Base-by-base conservation (phyloP, 2,113 vertebrate genomes). In the Oophaga pumilio region DNA sequence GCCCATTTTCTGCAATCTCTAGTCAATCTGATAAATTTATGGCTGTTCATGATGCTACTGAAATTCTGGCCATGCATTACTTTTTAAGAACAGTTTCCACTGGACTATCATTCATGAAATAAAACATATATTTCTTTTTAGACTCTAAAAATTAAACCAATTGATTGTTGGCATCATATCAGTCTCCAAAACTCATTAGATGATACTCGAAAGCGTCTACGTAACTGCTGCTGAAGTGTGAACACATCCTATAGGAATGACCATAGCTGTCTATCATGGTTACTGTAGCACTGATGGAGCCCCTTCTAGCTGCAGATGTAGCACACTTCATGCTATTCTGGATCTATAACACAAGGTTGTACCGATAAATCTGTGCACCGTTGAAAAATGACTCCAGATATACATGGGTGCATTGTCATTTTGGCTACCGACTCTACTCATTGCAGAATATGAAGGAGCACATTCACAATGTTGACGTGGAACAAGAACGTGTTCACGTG, bases 191-290 rank as follows among this genome's bases (percentile, higher is more conserved):
- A 59, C 52, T 13, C 24, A 28, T 79, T 77, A 28, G 76, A 52
- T 22, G n/a, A 76, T 66, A 17, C 15, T 24, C 0, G 28, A n/a
- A 50, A 26, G 9, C 1, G 68, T 56, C 22, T 68, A 78, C 24
- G 57, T 28, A 68, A 26, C 60, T 79, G 24, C 76, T 86, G 50
- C 76, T 86, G 76, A 69, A 20, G 59, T 86, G 4, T 28, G 33
- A 73, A 76, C n/a, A 43, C 68, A 8, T 33, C 17, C 26, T 85
- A 43, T 43, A 62, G 28, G 79, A 81, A 18, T 81, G 1, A 57
- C 50, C 76, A 8, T 24, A 77, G 14, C 7, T 24, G 24, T 6
- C 50, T 56, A n/a, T 78, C 6, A n/a, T 76, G 50, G 56, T 0
- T 26, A 24, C 76, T 26, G 43, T 53, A 22, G 10, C 74, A n/a